phyloP scores from a whole-genome alignment of 2,888 invertebrate genomes.

The Caenorhabditis virilis region DNA sequence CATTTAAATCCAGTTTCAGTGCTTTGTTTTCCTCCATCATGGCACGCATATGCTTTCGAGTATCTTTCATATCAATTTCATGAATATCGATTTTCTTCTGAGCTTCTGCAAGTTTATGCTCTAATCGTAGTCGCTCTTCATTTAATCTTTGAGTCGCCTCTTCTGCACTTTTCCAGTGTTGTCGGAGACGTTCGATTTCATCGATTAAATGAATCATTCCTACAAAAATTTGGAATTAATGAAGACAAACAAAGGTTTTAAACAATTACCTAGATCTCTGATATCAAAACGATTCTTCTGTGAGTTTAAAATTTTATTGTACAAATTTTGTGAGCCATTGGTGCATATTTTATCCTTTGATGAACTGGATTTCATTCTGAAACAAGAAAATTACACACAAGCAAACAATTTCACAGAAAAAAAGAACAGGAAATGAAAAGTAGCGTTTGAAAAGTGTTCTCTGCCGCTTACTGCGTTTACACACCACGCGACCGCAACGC shows the following conservation, averaged over 20 bases:
- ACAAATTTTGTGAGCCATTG: constrained; percentile 23
- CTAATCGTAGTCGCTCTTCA: constrained; percentile 14
- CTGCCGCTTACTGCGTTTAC: background rate
- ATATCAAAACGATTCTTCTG: constrained; percentile 22
- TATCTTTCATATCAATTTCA: constrained; percentile 48
- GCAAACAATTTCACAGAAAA: background rate
- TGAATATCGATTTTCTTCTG: constrained; percentile 24
- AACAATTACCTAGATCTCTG: constrained; percentile 20
- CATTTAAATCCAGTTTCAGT: constrained; percentile 43
- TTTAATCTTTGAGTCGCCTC: constrained; percentile 21
- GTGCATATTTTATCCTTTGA: constrained; percentile 31
- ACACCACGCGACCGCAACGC: background rate
- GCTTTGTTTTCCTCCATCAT: constrained; percentile 46
- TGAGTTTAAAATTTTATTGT: constrained; percentile 29
- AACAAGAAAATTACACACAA: constrained; percentile 2
- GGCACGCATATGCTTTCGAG: constrained; percentile 39
- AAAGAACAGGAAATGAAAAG: constrained; percentile 8
- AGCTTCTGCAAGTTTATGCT: constrained; percentile 26
- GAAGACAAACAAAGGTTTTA: background rate
- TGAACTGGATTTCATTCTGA: constrained; percentile 33
- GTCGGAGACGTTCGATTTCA: constrained; percentile 34
- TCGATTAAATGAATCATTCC: constrained; percentile 34
- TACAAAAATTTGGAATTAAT: background rate
- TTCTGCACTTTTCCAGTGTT: constrained; percentile 32
- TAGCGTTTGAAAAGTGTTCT: constrained; percentile 1